Evolutionary conservation across 1,140 invertebrate species (phyloP), one percentile per base, ranked within the genome.

Genomic region (Penaeus japonicus): DNA sequence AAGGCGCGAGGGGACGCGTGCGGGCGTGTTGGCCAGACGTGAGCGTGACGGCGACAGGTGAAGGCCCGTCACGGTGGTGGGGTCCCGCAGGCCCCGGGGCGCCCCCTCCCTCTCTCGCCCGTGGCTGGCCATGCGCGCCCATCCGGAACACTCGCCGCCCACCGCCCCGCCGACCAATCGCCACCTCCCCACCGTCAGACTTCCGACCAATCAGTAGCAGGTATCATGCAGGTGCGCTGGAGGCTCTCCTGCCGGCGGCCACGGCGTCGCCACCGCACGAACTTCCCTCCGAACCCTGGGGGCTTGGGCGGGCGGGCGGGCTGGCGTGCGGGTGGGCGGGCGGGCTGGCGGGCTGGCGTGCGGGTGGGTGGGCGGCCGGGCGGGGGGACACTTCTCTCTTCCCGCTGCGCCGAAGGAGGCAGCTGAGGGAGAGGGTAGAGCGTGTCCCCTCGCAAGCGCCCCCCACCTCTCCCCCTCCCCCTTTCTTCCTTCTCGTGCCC

Each of bases 111-210:
- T 47, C 47, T 15, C 47, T 47, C 84, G 84, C 84, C 84, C 84
- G 73, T 85, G 84, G 84, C 73, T 85, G 75, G 70, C 84, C 84
- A 77, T 30, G 73, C 73, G 73, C 84, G 84, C 84, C 84, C 84
- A 70, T 85, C 84, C 84, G 84, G 53, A 85, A 85, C 84, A 85
- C 75, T 70, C 65, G 65, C 83, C 83, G 65, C 65, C 83, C 83
- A 84, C 77, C 22, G 47, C 30, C 77, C 47, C 77, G 20, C 18
- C 39, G 77, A 53, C 77, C 77, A 79, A 79, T 79, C 77, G 77
- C 83, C 59, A 84, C 83, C 39, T 54, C 59, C 27, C 82, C 82
- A 15, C 32, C 59, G 59, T n/a, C 20, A 53, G 30, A 7, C 83
- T 70, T 70, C 83, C 83, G 75, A 70, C 83, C 83, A 84, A 73